Conservation (phyloP, 2,888 invertebrate species). For the Blastobasis lacticolella region DNA sequence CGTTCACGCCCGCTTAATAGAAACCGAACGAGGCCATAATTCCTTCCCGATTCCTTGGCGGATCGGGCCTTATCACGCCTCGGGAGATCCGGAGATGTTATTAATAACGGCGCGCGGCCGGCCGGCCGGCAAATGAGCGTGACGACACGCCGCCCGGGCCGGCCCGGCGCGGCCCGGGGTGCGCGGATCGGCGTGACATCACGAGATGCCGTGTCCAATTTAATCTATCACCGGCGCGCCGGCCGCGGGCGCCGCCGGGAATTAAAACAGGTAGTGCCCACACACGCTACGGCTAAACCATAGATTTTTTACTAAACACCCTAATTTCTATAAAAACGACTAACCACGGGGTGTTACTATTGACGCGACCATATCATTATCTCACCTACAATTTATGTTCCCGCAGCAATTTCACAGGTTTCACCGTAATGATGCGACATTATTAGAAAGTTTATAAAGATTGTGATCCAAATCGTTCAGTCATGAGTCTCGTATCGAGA, state of each 20-base stretch:
- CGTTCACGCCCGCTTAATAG: constrained; percentile 49
- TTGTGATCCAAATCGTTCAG: background rate
- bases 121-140: constrained; percentile 46
- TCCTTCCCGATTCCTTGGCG: constrained; percentile 17
- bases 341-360: constrained; percentile 37
- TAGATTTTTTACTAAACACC: constrained; percentile 29
- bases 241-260: constrained; percentile 55
- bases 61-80: constrained; percentile 6
- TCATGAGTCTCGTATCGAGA: background rate
- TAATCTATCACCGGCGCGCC: constrained; percentile 64
- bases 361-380: constrained; percentile 35
- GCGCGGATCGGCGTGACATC: constrained; percentile 68
- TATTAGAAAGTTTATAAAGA: background rate
- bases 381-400: constrained; percentile 21
- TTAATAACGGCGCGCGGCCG: constrained; percentile 31
- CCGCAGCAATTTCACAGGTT: constrained; percentile 28
- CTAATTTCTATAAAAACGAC: constrained; percentile 41
- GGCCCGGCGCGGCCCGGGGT: constrained; percentile 20
- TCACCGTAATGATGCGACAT: constrained; percentile 23
- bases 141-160: constrained; percentile 32
- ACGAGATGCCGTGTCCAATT: constrained; percentile 70
- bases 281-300: constrained; percentile 42
- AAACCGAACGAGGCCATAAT: constrained; percentile 30
- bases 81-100: constrained; percentile 26
- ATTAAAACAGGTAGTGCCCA: constrained; percentile 41